A percentile compares a stretch with the other conserved stretches of the same genome.
phyloP scores from a whole-genome alignment of 2,797 vertebrate species.

The Diplodus puntazzo region DNA sequence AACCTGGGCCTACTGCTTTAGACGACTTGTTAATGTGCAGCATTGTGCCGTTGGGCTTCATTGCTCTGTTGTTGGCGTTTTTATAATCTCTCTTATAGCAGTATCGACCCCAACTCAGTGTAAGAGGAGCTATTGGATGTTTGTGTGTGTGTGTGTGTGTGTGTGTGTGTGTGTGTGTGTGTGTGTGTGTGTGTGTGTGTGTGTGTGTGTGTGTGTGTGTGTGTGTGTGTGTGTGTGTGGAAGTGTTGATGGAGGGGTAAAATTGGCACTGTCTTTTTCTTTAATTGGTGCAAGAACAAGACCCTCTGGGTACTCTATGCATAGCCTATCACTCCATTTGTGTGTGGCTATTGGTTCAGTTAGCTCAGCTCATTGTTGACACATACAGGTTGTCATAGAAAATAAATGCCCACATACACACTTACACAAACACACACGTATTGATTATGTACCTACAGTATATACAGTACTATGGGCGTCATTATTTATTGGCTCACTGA shows the following conservation, averaged over 20 bases:
- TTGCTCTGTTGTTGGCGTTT: conserved; percentile 74
- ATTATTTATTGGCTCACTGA: conserved; percentile 38
- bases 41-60: conserved; percentile 65
- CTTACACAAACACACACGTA: conserved; percentile 11
- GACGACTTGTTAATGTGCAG: conserved; percentile 76
- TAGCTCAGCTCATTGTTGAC: conserved; percentile 66
- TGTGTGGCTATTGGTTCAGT: conserved; percentile 56
- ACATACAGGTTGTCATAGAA: conserved; percentile 50
- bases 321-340: conserved; percentile 67
- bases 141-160: conserved; percentile 18
- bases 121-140: conserved; percentile 53
- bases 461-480: conserved; percentile 3
- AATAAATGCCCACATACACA: conserved; percentile 40
- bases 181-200: conserved; percentile 16
- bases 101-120: conserved; percentile 71
- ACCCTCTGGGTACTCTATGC: conserved; percentile 62
- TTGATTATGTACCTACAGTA: conserved; percentile 29
- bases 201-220: conserved; percentile 13
- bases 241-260: conserved; percentile 59
- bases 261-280: conserved; percentile 72
- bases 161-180: conserved; percentile 3
- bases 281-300: conserved; percentile 75
- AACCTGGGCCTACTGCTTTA: conserved; percentile 61
- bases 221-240: conserved; percentile 21
- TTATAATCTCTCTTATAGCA: conserved; percentile 80